phyloP scores from a whole-genome alignment of 2,888 invertebrate genomes.

The Cephus spinipes region DNA sequence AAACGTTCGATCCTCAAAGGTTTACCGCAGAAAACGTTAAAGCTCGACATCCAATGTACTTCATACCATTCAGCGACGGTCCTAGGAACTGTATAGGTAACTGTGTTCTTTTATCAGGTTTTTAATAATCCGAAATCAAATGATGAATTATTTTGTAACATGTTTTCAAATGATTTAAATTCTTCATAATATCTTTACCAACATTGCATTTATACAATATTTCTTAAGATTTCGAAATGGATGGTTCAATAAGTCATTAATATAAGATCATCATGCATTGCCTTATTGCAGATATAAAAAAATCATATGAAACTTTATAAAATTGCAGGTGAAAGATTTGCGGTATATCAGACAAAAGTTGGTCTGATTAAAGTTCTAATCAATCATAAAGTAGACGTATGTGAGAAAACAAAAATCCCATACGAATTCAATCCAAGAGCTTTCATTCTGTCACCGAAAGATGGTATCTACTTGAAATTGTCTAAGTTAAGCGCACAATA shows the following conservation, averaged over 20 bases:
- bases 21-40: slow-evolving; percentile 37
- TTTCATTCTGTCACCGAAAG: slow-evolving; percentile 45
- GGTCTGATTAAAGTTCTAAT: slow-evolving; percentile 56
- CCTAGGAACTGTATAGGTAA: slow-evolving; percentile 59
- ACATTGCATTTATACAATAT: too few species aligned
- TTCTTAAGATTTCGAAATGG: too few species aligned
- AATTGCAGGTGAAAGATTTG: slow-evolving; percentile 50
- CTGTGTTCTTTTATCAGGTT: background rate
- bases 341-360: slow-evolving; percentile 58
- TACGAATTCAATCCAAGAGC: slow-evolving; percentile 38
- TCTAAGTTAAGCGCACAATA: slow-evolving; percentile 29
- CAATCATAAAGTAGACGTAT: slow-evolving; percentile 56
- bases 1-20: slow-evolving; percentile 48
- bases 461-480: slow-evolving; percentile 53
- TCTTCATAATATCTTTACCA: too few species aligned
- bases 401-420: slow-evolving; percentile 51
- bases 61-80: slow-evolving; percentile 50
- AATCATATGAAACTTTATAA: too few species aligned
- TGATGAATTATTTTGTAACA: too few species aligned
- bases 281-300: background rate
- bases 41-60: slow-evolving; percentile 40
- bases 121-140: too few species aligned
- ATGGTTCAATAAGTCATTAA: background rate
- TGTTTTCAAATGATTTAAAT: background rate
- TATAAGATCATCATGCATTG: background rate